Evolutionary conservation across 2,888 invertebrate species (phyloP).

Genomic region (Galeruca laticollis): DNA sequence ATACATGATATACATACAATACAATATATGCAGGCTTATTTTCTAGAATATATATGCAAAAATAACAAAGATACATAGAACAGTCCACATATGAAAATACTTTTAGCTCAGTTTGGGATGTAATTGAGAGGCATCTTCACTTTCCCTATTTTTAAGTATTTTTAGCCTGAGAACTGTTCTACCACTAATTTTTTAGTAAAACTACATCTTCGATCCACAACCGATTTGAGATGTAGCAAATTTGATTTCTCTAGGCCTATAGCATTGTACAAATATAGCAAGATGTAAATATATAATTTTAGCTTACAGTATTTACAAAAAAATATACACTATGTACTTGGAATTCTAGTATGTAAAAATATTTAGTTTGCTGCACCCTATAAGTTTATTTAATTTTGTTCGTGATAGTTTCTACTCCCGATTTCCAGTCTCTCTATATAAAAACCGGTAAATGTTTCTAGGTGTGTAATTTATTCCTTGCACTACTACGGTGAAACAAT

Average conservation of each 20-base stretch:
- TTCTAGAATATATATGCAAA: conserved; percentile 62
- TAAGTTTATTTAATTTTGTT: conserved; percentile 46
- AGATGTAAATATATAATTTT: conserved; percentile 60
- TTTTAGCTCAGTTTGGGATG: no score
- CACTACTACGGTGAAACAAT: no score
- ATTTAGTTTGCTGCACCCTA: conserved; percentile 63
- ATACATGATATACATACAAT: conserved; percentile 65
- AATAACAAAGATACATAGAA: conserved; percentile 63
- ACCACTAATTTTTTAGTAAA: conserved; percentile 35
- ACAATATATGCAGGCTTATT: conserved; percentile 60
- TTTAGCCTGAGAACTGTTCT: conserved; percentile 4
- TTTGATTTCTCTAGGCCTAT: conserved; percentile 65
- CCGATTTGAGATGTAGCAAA: conserved; percentile 56
- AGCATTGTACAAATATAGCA: conserved; percentile 67
- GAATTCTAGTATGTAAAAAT: conserved; percentile 63
- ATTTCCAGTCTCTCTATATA: neutral
- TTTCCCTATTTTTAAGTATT: neutral
- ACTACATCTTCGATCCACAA: conserved; percentile 57
- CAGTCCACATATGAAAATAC: conserved; percentile 35
- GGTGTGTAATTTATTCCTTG: neutral
- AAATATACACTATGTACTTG: conserved; percentile 65
- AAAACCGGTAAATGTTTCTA: neutral
- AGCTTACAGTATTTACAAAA: conserved; percentile 65
- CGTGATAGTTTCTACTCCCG: conserved; percentile 32
- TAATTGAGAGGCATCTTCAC: neutral